Conservation (phyloP, 2,797 vertebrate genomes). For the Sparidentex hasta region DNA sequence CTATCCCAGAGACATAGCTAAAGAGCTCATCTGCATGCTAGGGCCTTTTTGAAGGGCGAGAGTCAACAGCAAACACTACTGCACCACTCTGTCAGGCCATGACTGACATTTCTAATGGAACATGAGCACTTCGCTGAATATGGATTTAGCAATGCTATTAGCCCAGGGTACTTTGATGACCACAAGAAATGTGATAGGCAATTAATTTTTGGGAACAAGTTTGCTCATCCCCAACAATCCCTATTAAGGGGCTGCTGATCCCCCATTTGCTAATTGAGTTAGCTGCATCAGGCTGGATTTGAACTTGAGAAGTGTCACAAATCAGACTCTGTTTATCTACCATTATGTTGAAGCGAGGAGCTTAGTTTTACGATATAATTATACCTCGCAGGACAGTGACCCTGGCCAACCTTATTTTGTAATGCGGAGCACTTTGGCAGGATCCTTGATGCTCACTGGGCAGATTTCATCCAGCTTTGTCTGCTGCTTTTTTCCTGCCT, state of each 20-base stretch:
- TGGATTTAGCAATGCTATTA: conserved; percentile 75
- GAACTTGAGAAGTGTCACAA: conserved; percentile 84
- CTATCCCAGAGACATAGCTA: conserved; percentile 76
- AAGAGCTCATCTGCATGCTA: conserved; percentile 83
- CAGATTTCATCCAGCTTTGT: conserved; percentile 68
- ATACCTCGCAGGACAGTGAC: conserved; percentile 78
- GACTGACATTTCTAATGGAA: conserved; percentile 81
- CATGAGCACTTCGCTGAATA: conserved; percentile 65
- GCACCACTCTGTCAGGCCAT: conserved; percentile 69
- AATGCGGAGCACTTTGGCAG: conserved; percentile 71
- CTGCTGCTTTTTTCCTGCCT: conserved; percentile 41
- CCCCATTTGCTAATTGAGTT: conserved; percentile 85
- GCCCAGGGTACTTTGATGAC: conserved; percentile 72
- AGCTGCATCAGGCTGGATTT: conserved; percentile 74
- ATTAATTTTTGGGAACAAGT: conserved; percentile 83
- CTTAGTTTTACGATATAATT: conserved; percentile 86
- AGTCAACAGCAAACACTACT: conserved; percentile 72
- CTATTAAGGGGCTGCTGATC: conserved; percentile 76
- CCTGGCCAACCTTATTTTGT: conserved; percentile 70
- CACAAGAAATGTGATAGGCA: conserved; percentile 81
- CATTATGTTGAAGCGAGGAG: conserved; percentile 74
- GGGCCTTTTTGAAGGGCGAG: conserved; percentile 65
- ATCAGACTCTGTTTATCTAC: conserved; percentile 83
- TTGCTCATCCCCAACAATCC: conserved; percentile 81
- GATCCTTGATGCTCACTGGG: conserved; percentile 54